Conservation (phyloP, 2,113 vertebrate genomes). For the Gymnorhina tibicen region DNA sequence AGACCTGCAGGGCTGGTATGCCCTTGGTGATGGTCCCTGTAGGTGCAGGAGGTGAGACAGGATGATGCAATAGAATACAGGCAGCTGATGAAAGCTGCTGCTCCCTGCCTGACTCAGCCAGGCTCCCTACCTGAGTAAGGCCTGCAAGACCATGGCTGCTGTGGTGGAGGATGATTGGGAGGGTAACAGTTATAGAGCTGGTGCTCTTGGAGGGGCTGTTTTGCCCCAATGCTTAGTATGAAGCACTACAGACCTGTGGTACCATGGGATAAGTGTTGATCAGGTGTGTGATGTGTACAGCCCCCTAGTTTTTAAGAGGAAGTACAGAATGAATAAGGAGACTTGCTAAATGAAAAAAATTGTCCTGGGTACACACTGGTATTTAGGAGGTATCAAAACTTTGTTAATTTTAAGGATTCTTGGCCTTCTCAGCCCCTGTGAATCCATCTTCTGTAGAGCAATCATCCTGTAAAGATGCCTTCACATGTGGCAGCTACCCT, state of each 20-base stretch:
- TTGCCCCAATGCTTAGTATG: background rate
- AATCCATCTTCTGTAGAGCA: background rate
- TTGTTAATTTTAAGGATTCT: background rate
- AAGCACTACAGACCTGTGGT: background rate
- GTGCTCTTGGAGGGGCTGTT: background rate
- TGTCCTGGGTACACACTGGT: background rate
- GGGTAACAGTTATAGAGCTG: background rate
- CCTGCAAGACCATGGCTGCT: background rate
- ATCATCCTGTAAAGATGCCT: background rate
- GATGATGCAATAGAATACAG: background rate
- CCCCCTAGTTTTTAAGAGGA: background rate
- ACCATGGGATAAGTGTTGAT: background rate
- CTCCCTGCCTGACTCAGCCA: background rate
- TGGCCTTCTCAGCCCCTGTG: background rate
- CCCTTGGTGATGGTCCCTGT: accelerated
- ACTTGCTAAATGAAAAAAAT: background rate
- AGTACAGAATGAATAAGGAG: background rate
- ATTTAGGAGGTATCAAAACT: background rate
- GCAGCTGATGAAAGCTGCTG: background rate
- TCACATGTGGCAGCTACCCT: background rate
- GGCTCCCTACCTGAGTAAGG: background rate
- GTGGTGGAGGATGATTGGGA: background rate
- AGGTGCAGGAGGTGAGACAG: background rate
- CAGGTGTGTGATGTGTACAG: background rate
- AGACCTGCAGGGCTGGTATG: background rate